Conservation (phyloP, 2,797 vertebrate species). For the Spinus pinus region DNA sequence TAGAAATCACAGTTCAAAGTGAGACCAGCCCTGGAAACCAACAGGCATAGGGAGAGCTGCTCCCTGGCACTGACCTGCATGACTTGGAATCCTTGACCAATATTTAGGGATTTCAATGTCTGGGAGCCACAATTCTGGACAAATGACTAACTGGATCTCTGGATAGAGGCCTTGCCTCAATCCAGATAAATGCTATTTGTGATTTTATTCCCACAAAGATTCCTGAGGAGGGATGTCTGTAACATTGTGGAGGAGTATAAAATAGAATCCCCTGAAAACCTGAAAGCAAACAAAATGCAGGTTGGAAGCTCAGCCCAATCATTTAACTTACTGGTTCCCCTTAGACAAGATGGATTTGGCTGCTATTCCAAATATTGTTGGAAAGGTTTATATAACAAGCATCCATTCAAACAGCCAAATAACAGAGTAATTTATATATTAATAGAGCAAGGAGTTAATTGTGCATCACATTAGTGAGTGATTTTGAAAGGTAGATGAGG, state of each 20-base stretch:
- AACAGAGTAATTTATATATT: neutral
- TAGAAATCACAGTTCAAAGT: neutral
- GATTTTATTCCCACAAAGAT: neutral
- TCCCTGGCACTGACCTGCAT: neutral
- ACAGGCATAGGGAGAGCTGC: neutral
- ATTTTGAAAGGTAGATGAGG: neutral
- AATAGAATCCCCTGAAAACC: neutral
- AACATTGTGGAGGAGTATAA: neutral
- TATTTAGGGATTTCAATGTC: neutral
- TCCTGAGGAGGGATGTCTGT: neutral
- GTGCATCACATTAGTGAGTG: neutral
- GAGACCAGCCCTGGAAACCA: neutral
- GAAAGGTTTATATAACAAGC: neutral
- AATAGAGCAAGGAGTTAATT: neutral
- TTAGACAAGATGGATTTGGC: neutral
- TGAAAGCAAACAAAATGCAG: neutral
- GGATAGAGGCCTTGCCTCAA: neutral
- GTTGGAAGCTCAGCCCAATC: neutral
- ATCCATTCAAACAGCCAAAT: neutral
- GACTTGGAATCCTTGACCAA: neutral
- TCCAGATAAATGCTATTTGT: neutral
- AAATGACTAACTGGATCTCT: neutral
- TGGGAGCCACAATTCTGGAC: neutral
- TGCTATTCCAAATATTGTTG: neutral
- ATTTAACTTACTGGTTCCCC: neutral